A percentile compares a stretch with the other conserved stretches of the same genome.
Conservation (phyloP, 2,888 invertebrate species). For the Trissolcus brochymenae region DNA sequence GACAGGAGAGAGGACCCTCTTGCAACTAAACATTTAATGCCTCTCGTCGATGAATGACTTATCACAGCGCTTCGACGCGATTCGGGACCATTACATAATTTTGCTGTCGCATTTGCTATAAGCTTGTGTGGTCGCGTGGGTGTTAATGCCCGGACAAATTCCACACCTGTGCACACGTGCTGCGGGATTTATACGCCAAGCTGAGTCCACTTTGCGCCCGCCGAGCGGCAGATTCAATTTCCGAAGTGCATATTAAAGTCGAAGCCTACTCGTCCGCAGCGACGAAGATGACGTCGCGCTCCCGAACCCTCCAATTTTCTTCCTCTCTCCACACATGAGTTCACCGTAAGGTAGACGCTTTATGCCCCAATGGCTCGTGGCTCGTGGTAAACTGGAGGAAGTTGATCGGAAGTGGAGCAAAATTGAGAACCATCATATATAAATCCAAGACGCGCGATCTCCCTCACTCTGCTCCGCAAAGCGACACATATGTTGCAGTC, state of each 20-base stretch:
- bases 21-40: conserved; percentile 46
- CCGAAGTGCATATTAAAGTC: conserved; percentile 69
- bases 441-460: conserved; percentile 42
- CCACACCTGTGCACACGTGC: conserved; percentile 48
- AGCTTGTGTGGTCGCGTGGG: conserved; percentile 32
- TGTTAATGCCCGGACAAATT: conserved; percentile 42
- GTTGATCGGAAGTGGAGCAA: conserved; percentile 57
- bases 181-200: conserved; percentile 46
- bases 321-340: conserved; percentile 59
- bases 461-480: conserved; percentile 7
- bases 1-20: conserved; percentile 19
- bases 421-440: conserved; percentile 40
- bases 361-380: conserved; percentile 53
- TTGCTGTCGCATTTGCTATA: conserved; percentile 32
- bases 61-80: conserved; percentile 37
- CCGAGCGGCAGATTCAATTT: conserved; percentile 64
- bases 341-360: conserved; percentile 54
- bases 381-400: conserved; percentile 40
- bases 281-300: conserved; percentile 52
- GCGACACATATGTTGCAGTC: conserved; percentile 52
- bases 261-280: conserved; percentile 56
- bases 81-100: conserved; percentile 40
- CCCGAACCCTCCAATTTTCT: conserved; percentile 56
- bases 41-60: conserved; percentile 49
- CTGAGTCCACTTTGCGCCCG: conserved; percentile 51